These are phyloP conservation scores for Campoplex nolae DNA, from an alignment of 2,888 invertebrate species.

Conservation along the genomic window DNA sequence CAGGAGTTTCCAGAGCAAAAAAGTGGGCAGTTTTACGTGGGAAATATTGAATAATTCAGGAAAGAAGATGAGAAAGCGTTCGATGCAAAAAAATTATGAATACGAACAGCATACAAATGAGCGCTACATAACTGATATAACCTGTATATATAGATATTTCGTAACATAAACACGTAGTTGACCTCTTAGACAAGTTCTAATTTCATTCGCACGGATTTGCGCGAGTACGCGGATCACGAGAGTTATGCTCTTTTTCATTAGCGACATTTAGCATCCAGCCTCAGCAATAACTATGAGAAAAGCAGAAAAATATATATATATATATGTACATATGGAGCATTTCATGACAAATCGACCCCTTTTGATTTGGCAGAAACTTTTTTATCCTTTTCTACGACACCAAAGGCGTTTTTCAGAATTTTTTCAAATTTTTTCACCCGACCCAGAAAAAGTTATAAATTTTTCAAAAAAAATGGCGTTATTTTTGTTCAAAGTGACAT, in stretches of 20 bases:
- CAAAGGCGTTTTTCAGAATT: no score
- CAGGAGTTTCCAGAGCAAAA: background rate
- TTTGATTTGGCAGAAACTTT: no score
- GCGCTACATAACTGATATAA: background rate
- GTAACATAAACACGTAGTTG: constrained; percentile 42
- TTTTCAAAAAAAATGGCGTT: no score
- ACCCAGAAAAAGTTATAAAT: no score
- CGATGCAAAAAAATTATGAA: constrained; percentile 3
- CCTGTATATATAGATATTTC: background rate
- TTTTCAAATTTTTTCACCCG: no score
- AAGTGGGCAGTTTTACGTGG: background rate
- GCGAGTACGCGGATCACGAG: constrained; percentile 20
- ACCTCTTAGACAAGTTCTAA: constrained; percentile 48
- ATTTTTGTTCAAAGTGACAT: no score
- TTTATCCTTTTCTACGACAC: no score
- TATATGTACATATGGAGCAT: no score
- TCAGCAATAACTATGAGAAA: constrained; percentile 35
- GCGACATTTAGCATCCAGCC: constrained; percentile 43
- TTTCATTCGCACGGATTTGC: constrained; percentile 60
- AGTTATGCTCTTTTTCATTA: constrained; percentile 52
- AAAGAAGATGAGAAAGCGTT: background rate
- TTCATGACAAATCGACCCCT: no score
- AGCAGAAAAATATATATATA: background rate
- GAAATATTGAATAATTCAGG: background rate
- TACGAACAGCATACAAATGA: constrained; percentile 27